Conservation (phyloP, 1,140 invertebrate species). For the Drosophila leontia region DNA sequence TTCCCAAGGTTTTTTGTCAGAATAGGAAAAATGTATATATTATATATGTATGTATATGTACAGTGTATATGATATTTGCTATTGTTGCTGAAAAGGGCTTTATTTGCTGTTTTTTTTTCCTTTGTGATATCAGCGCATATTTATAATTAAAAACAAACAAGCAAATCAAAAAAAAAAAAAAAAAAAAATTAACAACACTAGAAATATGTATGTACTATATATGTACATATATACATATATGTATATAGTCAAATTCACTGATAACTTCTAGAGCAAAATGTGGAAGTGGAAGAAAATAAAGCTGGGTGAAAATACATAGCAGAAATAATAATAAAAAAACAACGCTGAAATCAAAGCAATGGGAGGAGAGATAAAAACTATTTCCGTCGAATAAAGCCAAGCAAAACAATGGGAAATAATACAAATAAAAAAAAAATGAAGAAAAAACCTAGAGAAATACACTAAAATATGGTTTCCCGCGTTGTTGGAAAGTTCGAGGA, state of each 20-base stretch:
- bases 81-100: conserved; percentile 20
- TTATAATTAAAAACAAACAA: conserved; percentile 66
- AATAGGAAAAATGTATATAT: background rate
- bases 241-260: conserved; percentile 47
- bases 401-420: conserved; percentile 49
- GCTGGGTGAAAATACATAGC: conserved; percentile 25
- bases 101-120: conserved; percentile 2
- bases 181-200: conserved; percentile 19
- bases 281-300: conserved; percentile 11
- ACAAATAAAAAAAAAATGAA: conserved; percentile 3
- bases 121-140: conserved; percentile 53
- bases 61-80: background rate
- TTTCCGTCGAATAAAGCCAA: conserved; percentile 62
- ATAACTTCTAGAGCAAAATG: conserved; percentile 43
- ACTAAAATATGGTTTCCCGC: conserved; percentile 15
- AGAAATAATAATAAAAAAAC: conserved; percentile 5
- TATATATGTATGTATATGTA: background rate
- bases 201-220: conserved; percentile 1
- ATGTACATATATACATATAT: conserved; percentile 3
- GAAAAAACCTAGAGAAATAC: conserved; percentile 25
- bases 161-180: conserved; percentile 47
- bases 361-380: conserved; percentile 56
- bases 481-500: conserved; percentile 32
- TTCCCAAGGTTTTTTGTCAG: conserved; percentile 8
- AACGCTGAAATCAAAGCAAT: conserved; percentile 24